Percentiles rank a stretch among this genome's conserved stretches.
Conservation (phyloP, 2,888 invertebrate species). For the Drosophila percnosoma region DNA sequence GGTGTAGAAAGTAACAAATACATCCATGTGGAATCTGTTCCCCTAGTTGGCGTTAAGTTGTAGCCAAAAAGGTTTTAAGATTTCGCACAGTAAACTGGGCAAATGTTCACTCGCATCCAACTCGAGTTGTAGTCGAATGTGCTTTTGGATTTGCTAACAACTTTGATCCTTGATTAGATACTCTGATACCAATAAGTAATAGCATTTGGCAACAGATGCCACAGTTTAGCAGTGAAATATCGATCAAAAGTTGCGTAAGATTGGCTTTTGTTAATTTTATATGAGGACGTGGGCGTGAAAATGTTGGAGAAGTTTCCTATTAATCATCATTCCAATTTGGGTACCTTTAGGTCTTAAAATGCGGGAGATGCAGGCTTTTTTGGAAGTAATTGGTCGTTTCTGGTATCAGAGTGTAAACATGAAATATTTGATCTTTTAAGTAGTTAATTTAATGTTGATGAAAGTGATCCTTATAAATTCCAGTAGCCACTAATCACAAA, state of each 20-base stretch:
- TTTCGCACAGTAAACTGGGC: slow-evolving; percentile 56
- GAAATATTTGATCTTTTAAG: neutral
- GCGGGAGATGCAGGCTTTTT: too few species aligned
- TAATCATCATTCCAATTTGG: too few species aligned
- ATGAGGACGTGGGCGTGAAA: too few species aligned
- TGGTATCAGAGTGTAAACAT: too few species aligned
- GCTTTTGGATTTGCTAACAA: slow-evolving; percentile 60
- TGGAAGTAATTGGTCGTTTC: too few species aligned
- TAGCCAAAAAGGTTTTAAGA: slow-evolving; percentile 54
- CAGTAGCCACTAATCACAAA: neutral
- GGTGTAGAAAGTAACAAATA: neutral
- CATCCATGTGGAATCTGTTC: slow-evolving; percentile 49
- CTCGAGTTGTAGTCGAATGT: slow-evolving; percentile 45
- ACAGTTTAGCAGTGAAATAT: neutral
- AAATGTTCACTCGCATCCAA: slow-evolving; percentile 67
- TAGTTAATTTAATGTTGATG: neutral
- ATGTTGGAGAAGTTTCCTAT: too few species aligned
- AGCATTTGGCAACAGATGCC: neutral
- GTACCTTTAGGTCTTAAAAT: too few species aligned
- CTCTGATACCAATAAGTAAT: neutral
- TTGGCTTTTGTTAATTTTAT: too few species aligned
- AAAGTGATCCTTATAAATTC: neutral
- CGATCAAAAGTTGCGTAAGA: neutral
- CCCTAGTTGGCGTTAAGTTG: slow-evolving; percentile 48
- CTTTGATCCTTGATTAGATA: neutral